Base-by-base conservation (phyloP, 2,888 invertebrate genomes). In the Synanthedon vespiformis region DNA sequence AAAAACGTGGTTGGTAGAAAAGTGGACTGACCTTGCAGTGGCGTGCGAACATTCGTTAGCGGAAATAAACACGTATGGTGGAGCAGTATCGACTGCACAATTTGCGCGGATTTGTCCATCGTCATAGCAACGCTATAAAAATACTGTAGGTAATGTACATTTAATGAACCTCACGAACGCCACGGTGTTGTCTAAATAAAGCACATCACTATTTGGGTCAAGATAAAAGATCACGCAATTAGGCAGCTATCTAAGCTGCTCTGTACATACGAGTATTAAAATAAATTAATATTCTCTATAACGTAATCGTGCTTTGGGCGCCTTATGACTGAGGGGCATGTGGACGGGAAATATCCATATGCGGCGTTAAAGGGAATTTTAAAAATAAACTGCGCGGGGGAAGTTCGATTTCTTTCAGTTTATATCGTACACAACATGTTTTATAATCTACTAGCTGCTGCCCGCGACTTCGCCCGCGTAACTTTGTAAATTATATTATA, bases 361-460 rank as follows among this genome's bases (percentile, higher is more conserved):
- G 73, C 58, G 66, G 59, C 61, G 67, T 34, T 67, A 64, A 61
- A 70, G 66, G 64, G 57, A 58, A 64, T 68, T 34, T 70, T 74
- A 72, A 80, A 85, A 85, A 85, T 85, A 86, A 76, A 77, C 76
- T 80, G 71, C 70, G 81, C 78, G 82, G 86, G 86, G 74, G 80
- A 74, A 72, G 75, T 74, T 62, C 62, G 66, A 71, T 74, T 69
- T 63, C 44, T 13, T 34, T 10, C 34, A 5, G 22, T 22, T 0
- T 22, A 22, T 22, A 22, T 22, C 27, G 34, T 34, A 34, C 34
- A 34, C 34, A 34, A 34, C 34, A 34, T 34, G 34, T 34, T 2
- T 34, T 34, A 34, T 34, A 34, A 34, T 10, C 34, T 34, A 34
- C n/a, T n/a, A n/a, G n/a, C n/a, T n/a, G n/a, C n/a, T n/a, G n/a